A percentile compares a stretch with the other conserved stretches of the same genome.
These are phyloP conservation scores for Drosophila niveifrons DNA, from an alignment of 2,888 invertebrate species.

Conservation along the genomic window DNA sequence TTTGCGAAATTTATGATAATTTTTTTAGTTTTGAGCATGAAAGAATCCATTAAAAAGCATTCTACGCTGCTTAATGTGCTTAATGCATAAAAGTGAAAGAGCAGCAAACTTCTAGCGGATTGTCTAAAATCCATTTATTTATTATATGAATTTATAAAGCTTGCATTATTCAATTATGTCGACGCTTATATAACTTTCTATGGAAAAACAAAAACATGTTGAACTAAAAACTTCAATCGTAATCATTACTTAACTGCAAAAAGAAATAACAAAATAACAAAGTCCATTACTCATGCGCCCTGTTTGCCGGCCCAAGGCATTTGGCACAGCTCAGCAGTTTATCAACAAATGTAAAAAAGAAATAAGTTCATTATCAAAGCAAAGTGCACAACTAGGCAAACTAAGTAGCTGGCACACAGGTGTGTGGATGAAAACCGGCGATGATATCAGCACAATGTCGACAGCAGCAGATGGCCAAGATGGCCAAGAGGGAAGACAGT, in stretches of 20 bases:
- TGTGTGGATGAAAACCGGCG: slow-evolving; percentile 40
- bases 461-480: slow-evolving; percentile 18
- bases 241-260: slow-evolving; percentile 53
- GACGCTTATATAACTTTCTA: slow-evolving; percentile 45
- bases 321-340: slow-evolving; percentile 46
- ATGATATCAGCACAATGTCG: slow-evolving; percentile 50
- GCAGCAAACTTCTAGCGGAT: neutral
- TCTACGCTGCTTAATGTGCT: too few relatives aligned
- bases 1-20: neutral
- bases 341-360: slow-evolving; percentile 7
- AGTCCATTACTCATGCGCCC: slow-evolving; percentile 55
- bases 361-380: slow-evolving; percentile 76
- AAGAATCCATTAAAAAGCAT: neutral
- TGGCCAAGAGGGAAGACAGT: slow-evolving; percentile 8
- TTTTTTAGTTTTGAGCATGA: neutral
- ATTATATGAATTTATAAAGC: slow-evolving; percentile 14
- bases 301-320: slow-evolving; percentile 35
- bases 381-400: slow-evolving; percentile 53
- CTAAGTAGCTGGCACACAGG: slow-evolving; percentile 48
- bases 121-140: neutral
- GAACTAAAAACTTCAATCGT: slow-evolving; percentile 43
- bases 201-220: slow-evolving; percentile 28
- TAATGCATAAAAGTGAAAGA: neutral
- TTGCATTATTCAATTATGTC: slow-evolving; percentile 51
- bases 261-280: too few relatives aligned